Conservation (phyloP, 2,797 vertebrate species). For the Chaetodon trifasciatus region DNA sequence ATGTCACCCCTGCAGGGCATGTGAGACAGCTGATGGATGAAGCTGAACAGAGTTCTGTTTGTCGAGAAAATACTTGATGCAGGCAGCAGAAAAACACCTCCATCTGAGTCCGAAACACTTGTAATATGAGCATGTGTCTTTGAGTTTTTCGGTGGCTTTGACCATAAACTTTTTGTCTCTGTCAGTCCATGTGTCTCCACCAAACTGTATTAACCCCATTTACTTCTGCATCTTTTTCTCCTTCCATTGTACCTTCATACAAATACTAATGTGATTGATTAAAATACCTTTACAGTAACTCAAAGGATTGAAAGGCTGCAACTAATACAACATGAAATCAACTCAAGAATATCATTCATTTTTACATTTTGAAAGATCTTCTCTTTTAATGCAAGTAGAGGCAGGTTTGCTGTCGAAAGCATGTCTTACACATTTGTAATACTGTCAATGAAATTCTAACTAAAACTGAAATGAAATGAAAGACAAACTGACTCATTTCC, state of each 20-base stretch:
- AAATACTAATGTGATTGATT: no score
- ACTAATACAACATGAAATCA: background rate
- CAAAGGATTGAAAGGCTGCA: background rate
- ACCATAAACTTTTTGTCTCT: background rate
- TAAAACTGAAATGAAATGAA: slow-evolving; percentile 1
- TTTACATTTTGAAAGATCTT: background rate
- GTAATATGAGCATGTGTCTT: background rate
- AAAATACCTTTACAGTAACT: background rate
- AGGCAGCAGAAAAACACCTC: slow-evolving; percentile 23
- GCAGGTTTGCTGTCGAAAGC: background rate
- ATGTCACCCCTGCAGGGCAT: background rate
- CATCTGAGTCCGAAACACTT: background rate
- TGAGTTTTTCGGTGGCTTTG: slow-evolving; percentile 6
- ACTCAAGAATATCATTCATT: background rate
- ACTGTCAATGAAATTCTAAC: background rate
- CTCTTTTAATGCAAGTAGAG: background rate
- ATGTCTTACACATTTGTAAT: background rate
- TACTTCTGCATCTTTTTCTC: background rate
- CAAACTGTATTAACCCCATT: background rate
- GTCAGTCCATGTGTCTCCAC: background rate
- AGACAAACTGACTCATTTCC: background rate
- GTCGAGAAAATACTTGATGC: slow-evolving; percentile 28
- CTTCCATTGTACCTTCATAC: background rate
- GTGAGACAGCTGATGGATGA: slow-evolving; percentile 27
- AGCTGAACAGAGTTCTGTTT: slow-evolving; percentile 32